A percentile compares a stretch with the other conserved stretches of the same genome.
These are phyloP conservation scores for Glossophaga mutica DNA, from an alignment of 2,797 vertebrate genomes.

Conservation along the genomic window DNA sequence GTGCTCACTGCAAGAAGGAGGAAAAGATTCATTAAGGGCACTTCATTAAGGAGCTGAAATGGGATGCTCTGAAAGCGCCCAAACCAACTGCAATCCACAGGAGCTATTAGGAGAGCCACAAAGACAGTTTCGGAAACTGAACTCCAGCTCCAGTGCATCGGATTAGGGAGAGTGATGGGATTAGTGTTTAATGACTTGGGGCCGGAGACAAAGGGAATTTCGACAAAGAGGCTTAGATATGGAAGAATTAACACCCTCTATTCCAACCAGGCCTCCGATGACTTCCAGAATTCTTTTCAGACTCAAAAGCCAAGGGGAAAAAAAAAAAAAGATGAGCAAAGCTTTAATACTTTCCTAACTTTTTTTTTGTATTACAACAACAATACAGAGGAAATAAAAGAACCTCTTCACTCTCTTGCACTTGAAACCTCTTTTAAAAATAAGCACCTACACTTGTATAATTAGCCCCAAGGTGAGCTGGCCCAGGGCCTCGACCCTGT, in stretches of 20 bases:
- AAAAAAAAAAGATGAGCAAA: conserved; percentile 68
- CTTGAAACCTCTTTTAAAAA: conserved; percentile 65
- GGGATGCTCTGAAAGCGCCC: conserved; percentile 83
- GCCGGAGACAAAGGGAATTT: conserved; percentile 99
- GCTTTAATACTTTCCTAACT: conserved; percentile 78
- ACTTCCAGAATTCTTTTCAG: conserved; percentile 85
- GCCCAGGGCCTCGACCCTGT: not conserved
- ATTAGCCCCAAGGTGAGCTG: conserved; percentile 38
- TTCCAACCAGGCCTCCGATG: conserved; percentile 84
- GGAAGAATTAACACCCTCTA: conserved; percentile 99
- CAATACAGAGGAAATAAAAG: conserved; percentile 60
- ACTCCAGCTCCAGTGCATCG: conserved; percentile 92
- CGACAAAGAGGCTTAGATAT: conserved; percentile 99
- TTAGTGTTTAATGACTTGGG: conserved; percentile 99
- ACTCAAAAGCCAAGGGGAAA: conserved; percentile 66
- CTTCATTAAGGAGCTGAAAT: conserved; percentile 88
- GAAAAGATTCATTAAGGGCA: conserved; percentile 91
- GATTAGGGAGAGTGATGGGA: conserved; percentile 99
- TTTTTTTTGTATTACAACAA: conserved; percentile 68
- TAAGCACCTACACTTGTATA: conserved; percentile 48
- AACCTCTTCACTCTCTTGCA: conserved; percentile 39
- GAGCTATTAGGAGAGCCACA: conserved; percentile 88
- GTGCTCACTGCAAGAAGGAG: conserved; percentile 82
- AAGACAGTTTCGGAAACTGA: conserved; percentile 91
- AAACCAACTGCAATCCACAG: conserved; percentile 85